A percentile compares a stretch with the other conserved stretches of the same genome.
These are phyloP conservation scores for Lepus americanus DNA, from an alignment of 2,113 vertebrate species.

Conservation along the genomic window DNA sequence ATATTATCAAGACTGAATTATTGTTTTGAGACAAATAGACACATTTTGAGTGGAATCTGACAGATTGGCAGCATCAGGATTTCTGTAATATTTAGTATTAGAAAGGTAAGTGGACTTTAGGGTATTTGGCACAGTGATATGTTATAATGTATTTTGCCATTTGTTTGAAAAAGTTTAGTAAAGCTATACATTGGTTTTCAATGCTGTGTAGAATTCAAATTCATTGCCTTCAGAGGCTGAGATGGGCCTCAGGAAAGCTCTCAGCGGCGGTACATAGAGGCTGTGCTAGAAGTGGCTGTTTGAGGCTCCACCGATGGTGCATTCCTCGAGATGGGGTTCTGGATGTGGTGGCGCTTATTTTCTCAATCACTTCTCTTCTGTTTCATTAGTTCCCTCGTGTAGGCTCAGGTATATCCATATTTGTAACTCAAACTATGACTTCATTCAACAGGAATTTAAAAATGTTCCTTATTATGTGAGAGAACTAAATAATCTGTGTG, in stretches of 20 bases:
- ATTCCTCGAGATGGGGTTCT: background rate
- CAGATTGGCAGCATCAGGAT: background rate
- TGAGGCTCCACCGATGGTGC: background rate
- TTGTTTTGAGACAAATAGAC: background rate
- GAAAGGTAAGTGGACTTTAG: background rate
- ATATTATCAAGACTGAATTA: background rate
- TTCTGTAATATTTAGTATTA: background rate
- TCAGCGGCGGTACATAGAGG: background rate
- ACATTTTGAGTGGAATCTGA: background rate
- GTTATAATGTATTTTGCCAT: background rate
- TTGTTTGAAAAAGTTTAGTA: background rate
- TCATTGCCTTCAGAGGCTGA: background rate
- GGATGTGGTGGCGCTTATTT: background rate
- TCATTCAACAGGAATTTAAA: constrained; percentile 20
- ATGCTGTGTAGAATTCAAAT: background rate
- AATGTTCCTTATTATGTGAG: background rate
- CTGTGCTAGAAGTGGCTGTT: background rate
- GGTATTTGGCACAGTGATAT: background rate
- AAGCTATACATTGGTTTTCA: constrained; percentile 22
- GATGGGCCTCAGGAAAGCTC: background rate
- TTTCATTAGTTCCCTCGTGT: background rate
- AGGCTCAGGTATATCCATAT: background rate
- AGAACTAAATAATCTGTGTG: background rate
- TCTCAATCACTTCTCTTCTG: background rate
- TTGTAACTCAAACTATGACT: background rate